Conservation (phyloP, 2,797 vertebrate genomes). For the Mormyrus hasselquistii region DNA sequence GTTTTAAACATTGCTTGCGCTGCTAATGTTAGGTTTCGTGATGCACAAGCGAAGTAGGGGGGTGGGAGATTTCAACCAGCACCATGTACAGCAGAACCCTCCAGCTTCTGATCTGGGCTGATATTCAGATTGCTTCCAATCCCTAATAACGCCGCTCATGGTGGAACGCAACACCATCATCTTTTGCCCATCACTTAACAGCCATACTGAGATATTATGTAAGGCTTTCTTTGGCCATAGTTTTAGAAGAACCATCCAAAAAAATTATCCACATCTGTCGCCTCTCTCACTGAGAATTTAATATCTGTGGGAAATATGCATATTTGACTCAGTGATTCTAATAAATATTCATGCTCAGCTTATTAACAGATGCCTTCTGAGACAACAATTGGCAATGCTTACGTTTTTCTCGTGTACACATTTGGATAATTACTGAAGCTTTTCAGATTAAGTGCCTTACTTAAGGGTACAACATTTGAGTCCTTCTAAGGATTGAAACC, state of each 20-base stretch:
- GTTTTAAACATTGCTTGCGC: not conserved
- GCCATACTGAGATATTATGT: not conserved
- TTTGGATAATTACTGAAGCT: slow-evolving; percentile 3
- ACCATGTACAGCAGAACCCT: not conserved
- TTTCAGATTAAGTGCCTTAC: slow-evolving; percentile 6
- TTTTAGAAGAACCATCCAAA: not conserved
- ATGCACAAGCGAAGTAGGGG: not conserved
- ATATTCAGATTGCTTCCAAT: not conserved
- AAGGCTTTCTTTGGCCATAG: not conserved
- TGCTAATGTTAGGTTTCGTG: not conserved
- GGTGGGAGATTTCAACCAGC: not conserved
- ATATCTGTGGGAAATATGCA: slow-evolving; percentile 9
- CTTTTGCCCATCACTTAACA: not conserved
- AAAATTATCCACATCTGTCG: not conserved
- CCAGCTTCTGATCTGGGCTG: not conserved
- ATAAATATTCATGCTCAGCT: not conserved
- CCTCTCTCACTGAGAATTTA: not conserved
- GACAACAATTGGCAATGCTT: not conserved
- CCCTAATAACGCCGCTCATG: not conserved
- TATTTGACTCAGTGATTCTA: not conserved
- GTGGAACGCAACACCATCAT: not conserved
- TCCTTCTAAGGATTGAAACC: not conserved
- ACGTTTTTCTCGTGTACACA: not conserved
- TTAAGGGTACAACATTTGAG: not conserved
- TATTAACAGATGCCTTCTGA: slow-evolving; percentile 3